phyloP scores from a whole-genome alignment of 2,113 vertebrate genomes.

The Halichoerus grypus region DNA sequence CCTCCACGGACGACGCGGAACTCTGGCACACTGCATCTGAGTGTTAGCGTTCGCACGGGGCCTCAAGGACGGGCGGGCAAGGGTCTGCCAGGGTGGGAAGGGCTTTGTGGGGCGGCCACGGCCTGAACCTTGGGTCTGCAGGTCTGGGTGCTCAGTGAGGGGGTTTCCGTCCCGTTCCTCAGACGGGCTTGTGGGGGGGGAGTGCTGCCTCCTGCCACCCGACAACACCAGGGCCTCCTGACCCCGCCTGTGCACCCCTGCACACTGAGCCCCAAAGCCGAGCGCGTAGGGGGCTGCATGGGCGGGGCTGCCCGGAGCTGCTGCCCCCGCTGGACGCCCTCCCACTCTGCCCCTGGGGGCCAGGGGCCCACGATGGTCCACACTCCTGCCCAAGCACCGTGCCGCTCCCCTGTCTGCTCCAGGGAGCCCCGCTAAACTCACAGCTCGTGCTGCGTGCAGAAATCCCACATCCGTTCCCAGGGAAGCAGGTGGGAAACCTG shows the following conservation, averaged over 20 bases:
- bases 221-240: no score
- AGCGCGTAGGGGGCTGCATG: not conserved
- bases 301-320: not conserved
- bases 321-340: accelerated
- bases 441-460: no score
- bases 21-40: not conserved
- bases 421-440: not conserved
- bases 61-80: accelerated
- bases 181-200: not conserved
- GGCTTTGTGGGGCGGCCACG: accelerated
- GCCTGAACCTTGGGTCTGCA: not conserved
- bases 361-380: not conserved
- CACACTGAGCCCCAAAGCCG: not conserved
- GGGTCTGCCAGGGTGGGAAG: no score
- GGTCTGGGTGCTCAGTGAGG: not conserved
- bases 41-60: accelerated
- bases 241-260: not conserved
- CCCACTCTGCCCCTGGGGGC: not conserved
- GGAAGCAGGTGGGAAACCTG: not conserved
- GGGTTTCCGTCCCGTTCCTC: accelerated
- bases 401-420: not conserved
- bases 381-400: not conserved
- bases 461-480: not conserved
- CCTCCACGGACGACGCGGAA: accelerated
- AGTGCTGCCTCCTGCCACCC: not conserved